Percentiles rank a stretch among this genome's conserved stretches.
Conservation (phyloP, 37 sponge, comb jelly and placozoan genomes). For the Halisarca cf. caerulea region DNA sequence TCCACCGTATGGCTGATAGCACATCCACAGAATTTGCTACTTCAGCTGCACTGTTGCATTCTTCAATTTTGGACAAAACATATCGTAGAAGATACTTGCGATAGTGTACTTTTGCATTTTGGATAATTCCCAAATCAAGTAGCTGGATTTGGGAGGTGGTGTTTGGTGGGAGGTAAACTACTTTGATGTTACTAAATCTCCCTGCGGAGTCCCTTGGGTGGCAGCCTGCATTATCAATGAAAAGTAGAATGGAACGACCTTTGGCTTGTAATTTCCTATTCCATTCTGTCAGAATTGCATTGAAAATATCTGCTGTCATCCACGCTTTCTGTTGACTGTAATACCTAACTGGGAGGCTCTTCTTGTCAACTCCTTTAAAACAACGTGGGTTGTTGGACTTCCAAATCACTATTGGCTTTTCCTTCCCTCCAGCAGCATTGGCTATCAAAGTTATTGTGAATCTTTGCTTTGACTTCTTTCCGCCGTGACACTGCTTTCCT, state of each 20-base stretch:
- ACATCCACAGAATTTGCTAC: constrained; percentile 15
- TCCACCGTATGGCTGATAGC: constrained; percentile 55
- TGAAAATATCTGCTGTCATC: constrained; percentile 38
- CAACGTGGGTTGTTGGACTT: constrained; percentile 46
- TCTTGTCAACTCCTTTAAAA: constrained; percentile 31
- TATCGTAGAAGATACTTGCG: background rate
- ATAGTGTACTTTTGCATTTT: constrained; percentile 4
- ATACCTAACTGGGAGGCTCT: constrained; percentile 21
- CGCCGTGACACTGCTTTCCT: constrained; percentile 62
- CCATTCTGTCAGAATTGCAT: constrained; percentile 19
- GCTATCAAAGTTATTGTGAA: constrained; percentile 62
- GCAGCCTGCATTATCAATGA: constrained; percentile 73
- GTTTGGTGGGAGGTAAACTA: constrained; percentile 62
- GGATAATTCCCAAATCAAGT: constrained; percentile 68
- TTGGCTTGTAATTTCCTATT: constrained; percentile 32
- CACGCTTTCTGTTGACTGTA: constrained; percentile 43
- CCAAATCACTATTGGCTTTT: constrained; percentile 36
- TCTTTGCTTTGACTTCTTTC: constrained; percentile 61
- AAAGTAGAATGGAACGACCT: constrained; percentile 39
- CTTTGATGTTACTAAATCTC: constrained; percentile 63
- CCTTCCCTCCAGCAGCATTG: constrained; percentile 60
- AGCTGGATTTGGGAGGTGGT: constrained; percentile 76
- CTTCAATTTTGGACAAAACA: constrained; percentile 14
- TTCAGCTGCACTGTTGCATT: constrained; percentile 17
- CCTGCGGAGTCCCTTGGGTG: constrained; percentile 43